Conservation (phyloP, 1,140 invertebrate species). For the Meloidogyne exigua region DNA sequence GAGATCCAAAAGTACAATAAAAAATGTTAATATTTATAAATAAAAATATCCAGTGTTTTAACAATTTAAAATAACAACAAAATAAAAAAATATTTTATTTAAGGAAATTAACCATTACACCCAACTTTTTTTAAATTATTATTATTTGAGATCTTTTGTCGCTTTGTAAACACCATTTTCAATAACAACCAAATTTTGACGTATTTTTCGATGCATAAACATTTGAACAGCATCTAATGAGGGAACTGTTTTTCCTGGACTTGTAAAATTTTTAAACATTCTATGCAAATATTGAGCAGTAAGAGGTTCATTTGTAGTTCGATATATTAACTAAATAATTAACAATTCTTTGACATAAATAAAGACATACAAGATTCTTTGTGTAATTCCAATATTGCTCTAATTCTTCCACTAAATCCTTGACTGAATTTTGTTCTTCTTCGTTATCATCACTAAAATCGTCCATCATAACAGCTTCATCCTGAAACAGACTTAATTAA, state of each 20-base stretch:
- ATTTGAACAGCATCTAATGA: slow-evolving; percentile 47
- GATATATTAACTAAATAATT: slow-evolving; percentile 21
- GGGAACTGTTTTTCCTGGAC: slow-evolving; percentile 42
- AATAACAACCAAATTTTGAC: slow-evolving; percentile 44
- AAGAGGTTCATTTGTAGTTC: slow-evolving; percentile 24
- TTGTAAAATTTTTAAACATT: slow-evolving; percentile 50
- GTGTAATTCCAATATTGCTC: slow-evolving; percentile 77
- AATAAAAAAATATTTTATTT: not conserved
- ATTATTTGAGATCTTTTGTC: slow-evolving; percentile 38
- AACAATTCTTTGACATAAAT: not conserved
- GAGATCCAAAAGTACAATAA: not conserved
- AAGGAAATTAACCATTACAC: not conserved
- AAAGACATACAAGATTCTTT: slow-evolving; percentile 68
- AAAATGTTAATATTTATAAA: not conserved
- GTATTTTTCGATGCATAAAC: slow-evolving; percentile 56
- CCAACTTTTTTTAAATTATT: not conserved
- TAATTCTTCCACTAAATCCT: slow-evolving; percentile 88
- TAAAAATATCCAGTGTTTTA: not conserved
- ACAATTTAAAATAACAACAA: not conserved
- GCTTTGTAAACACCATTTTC: slow-evolving; percentile 56
- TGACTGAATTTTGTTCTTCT: slow-evolving; percentile 76
- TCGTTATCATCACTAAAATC: slow-evolving; percentile 50
- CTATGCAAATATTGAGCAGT: slow-evolving; percentile 36
- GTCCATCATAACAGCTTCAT: slow-evolving; percentile 5
- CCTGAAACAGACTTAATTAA: not conserved